Base-by-base conservation (phyloP, 2,113 vertebrate species). In the Pelecanus crispus region DNA sequence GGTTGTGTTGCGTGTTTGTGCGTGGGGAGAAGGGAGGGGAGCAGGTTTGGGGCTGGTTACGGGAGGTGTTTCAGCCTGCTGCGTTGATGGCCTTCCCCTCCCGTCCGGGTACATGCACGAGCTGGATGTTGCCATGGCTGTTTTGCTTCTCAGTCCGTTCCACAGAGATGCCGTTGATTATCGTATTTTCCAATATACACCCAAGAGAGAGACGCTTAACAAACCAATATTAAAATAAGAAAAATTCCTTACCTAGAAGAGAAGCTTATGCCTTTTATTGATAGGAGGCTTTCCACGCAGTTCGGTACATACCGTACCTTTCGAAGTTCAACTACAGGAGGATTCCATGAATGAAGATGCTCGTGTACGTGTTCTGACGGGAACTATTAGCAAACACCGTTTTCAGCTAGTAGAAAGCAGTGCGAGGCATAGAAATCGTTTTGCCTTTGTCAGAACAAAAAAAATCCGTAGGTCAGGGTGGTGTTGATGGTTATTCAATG, bases 341-440 rank as follows among this genome's bases (percentile, higher is more conserved):
- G 31, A 11, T 36, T 38, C 31, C 32, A 0, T 7, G 50, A 34
- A 13, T 16, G 34, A 11, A 31, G 74, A 22, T 6, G 68, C 49
- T 66, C 14, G 3, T 2, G 0, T 3, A 3, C 7, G 0, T 6
- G 18, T 24, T 29, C 62, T 14, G 13, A 4, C 4, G 5, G 31
- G 40, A 45, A 31, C 7, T 7, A 1, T 25, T 18, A 29, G 29
- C 12, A 11, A 79, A 19, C 32, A 3, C 50, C 11, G 7, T 9
- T 79, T 20, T 24, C 38, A 7, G 11, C 10, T 17, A 18, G 49
- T 16, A n/a, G 13, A 44, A 15, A 25, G 50, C 7, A 44, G 15
- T 28, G 32, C 17, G 11, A 58, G 45, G 10, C 21, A 6, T 7
- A 32, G 53, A 66, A 74, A 36, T 13, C 1, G 0, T 17, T 55